These are phyloP conservation scores for Cariama cristata DNA, from an alignment of 2,113 vertebrate species.

Conservation along the genomic window DNA sequence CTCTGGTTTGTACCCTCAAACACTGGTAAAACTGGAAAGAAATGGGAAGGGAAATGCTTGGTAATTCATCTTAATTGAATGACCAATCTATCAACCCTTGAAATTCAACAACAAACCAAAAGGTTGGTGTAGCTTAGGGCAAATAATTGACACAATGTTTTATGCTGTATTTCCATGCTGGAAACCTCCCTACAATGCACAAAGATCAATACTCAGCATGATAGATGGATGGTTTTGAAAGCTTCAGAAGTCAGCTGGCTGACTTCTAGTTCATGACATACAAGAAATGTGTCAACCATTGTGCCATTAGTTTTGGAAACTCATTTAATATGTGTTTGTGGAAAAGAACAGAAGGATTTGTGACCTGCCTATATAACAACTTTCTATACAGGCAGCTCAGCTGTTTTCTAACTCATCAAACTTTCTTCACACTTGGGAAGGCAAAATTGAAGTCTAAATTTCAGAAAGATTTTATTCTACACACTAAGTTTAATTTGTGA, in stretches of 20 bases:
- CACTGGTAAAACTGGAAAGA: neutral
- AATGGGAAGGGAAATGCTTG: neutral
- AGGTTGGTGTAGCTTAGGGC: slow-evolving; percentile 18
- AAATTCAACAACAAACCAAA: slow-evolving; percentile 19
- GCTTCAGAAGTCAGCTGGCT: neutral
- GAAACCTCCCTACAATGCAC: neutral
- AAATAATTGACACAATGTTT: slow-evolving; percentile 22
- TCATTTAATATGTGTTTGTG: slow-evolving; percentile 23
- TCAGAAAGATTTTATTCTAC: slow-evolving; percentile 7
- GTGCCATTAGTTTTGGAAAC: slow-evolving; percentile 34
- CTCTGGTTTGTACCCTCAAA: neutral
- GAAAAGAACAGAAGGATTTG: slow-evolving; percentile 19
- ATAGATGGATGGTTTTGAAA: slow-evolving; percentile 39
- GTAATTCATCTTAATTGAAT: slow-evolving; percentile 44
- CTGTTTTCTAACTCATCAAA: slow-evolving; percentile 20
- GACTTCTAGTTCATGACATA: slow-evolving; percentile 1
- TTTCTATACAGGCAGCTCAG: neutral
- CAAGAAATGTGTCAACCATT: slow-evolving; percentile 1
- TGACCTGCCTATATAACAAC: neutral
- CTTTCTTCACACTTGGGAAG: slow-evolving; percentile 36
- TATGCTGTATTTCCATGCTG: neutral
- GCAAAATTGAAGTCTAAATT: slow-evolving; percentile 53
- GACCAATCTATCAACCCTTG: neutral
- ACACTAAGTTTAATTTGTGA: neutral
- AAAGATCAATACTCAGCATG: neutral